Percentiles rank a stretch among this genome's conserved stretches.
Evolutionary conservation across 1,140 invertebrate genomes (phyloP).

Genomic region (Agraylea sexmaculata): DNA sequence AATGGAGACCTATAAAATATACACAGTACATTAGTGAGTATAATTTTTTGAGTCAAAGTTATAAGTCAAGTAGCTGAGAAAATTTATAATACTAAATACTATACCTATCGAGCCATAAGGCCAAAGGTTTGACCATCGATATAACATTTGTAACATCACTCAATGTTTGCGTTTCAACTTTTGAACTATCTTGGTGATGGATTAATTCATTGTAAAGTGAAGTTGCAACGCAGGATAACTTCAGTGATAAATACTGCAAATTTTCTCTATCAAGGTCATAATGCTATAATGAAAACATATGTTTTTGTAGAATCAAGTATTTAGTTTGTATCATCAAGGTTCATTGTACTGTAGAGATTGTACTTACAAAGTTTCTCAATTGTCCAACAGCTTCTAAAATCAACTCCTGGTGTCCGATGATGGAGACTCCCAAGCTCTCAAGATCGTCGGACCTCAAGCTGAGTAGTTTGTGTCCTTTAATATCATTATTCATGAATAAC

Average conservation of each 20-base stretch:
- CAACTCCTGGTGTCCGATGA: slow-evolving; percentile 86
- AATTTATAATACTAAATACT: neutral
- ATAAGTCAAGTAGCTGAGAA: slow-evolving; percentile 5
- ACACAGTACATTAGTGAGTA: slow-evolving; percentile 46
- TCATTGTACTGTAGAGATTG: slow-evolving; percentile 8
- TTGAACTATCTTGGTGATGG: slow-evolving; percentile 46
- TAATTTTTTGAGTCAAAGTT: slow-evolving; percentile 26
- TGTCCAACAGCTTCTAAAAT: slow-evolving; percentile 84
- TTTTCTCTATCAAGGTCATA: slow-evolving; percentile 86
- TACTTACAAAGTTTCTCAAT: slow-evolving; percentile 72
- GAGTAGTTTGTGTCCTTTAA: slow-evolving; percentile 72
- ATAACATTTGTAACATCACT: slow-evolving; percentile 75
- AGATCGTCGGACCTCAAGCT: slow-evolving; percentile 76
- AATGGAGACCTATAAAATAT: slow-evolving; percentile 41
- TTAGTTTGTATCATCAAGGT: slow-evolving; percentile 1
- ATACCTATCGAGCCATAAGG: slow-evolving; percentile 75
- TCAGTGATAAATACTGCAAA: slow-evolving; percentile 73
- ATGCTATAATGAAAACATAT: slow-evolving; percentile 54
- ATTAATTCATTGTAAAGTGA: slow-evolving; percentile 60
- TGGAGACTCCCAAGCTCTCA: slow-evolving; percentile 69
- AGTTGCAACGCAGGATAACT: slow-evolving; percentile 70
- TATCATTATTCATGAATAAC: slow-evolving; percentile 64
- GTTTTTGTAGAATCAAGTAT: neutral
- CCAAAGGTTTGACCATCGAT: slow-evolving; percentile 70
- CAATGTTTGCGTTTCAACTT: slow-evolving; percentile 68